These are phyloP conservation scores for Polylopha cassiicola DNA, from an alignment of 2,888 invertebrate genomes.

Conservation along the genomic window DNA sequence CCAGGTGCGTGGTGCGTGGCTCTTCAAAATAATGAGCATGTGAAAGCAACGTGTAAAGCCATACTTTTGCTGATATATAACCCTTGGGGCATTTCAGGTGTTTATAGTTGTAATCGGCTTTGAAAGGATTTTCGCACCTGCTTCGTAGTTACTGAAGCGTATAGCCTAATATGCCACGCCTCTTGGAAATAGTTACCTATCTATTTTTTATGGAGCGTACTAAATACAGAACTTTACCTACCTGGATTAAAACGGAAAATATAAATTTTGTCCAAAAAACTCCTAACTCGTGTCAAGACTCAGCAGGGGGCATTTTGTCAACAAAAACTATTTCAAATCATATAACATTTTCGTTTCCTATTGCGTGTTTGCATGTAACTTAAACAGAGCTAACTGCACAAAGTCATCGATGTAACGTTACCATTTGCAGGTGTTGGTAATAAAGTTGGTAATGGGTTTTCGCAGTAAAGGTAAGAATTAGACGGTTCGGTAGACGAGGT, in stretches of 20 bases:
- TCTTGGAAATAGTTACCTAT: too few relatives aligned
- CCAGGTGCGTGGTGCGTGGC: conserved; percentile 28
- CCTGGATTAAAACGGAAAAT: too few relatives aligned
- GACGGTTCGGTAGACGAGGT: conserved; percentile 22
- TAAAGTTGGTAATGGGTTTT: conserved; percentile 3
- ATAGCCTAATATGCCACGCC: too few relatives aligned
- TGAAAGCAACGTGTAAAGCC: conserved; percentile 16
- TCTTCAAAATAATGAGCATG: conserved; percentile 41
- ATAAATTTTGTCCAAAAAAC: conserved; percentile 18
- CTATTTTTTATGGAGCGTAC: too few relatives aligned
- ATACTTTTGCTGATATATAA: conserved; percentile 1
- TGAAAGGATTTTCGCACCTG: too few relatives aligned
- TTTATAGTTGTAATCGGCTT: not conserved
- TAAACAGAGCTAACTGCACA: not conserved
- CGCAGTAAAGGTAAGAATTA: conserved; percentile 16
- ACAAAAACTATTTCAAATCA: not conserved
- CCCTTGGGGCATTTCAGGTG: conserved; percentile 4
- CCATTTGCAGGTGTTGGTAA: not conserved
- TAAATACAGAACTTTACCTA: too few relatives aligned
- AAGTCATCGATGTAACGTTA: conserved; percentile 8
- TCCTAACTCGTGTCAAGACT: conserved; percentile 5
- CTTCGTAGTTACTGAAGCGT: too few relatives aligned
- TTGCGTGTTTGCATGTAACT: not conserved
- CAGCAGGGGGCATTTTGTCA: conserved; percentile 7
- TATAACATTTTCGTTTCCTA: conserved; percentile 1